phyloP scores from a whole-genome alignment of 2,888 invertebrate species.

The Drosophila atroscutellata region DNA sequence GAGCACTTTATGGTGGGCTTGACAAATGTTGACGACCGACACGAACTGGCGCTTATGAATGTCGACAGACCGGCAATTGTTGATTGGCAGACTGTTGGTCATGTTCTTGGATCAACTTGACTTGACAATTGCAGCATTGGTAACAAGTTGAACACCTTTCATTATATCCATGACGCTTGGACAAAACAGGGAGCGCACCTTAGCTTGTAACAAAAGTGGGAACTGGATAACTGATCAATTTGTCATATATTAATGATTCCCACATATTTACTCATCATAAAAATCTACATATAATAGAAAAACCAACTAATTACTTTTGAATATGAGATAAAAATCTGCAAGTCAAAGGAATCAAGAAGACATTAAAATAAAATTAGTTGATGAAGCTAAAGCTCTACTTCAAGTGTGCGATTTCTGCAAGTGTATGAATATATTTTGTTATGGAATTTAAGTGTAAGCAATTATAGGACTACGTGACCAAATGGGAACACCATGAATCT shows the following conservation, averaged over 20 bases:
- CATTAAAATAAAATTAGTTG: too few relatives aligned
- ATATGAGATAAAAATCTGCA: not conserved
- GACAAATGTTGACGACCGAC: slow-evolving; percentile 49
- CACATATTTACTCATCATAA: not conserved
- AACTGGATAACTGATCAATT: not conserved
- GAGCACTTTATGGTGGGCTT: slow-evolving; percentile 28
- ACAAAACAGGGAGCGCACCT: too few relatives aligned
- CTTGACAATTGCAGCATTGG: slow-evolving; percentile 1
- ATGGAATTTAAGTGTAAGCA: not conserved
- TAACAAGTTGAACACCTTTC: not conserved
- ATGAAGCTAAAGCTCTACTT: not conserved
- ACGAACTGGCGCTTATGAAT: slow-evolving; percentile 25
- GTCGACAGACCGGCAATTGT: slow-evolving; percentile 52
- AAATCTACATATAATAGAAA: not conserved
- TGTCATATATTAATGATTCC: not conserved
- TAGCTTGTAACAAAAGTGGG: not conserved
- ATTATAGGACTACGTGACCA: not conserved
- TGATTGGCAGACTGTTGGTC: slow-evolving; percentile 33
- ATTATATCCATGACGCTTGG: not conserved
- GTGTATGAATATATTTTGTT: not conserved
- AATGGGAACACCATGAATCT: not conserved
- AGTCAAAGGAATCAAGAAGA: too few relatives aligned
- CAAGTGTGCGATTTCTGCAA: not conserved
- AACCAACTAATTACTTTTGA: not conserved
- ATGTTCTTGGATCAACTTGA: slow-evolving; percentile 9